phyloP scores from a whole-genome alignment of 2,113 vertebrate genomes.

The Cheirogaleus medius region DNA sequence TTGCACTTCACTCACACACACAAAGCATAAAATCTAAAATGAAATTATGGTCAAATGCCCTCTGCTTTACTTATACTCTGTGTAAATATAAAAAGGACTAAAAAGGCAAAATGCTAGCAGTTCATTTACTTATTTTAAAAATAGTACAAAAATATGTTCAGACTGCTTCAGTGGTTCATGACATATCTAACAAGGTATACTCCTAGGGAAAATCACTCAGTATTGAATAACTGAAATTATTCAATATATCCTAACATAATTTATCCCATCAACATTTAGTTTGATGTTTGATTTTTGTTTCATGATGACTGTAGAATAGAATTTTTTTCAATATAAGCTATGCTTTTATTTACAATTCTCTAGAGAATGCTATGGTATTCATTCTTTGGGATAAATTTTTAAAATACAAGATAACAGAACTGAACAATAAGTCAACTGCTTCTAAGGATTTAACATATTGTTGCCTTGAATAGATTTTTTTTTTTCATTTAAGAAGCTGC shows the following conservation, averaged over 20 bases:
- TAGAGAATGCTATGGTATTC: background rate
- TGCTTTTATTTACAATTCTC: background rate
- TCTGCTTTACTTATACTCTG: background rate
- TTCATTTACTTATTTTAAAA: background rate
- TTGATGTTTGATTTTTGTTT: background rate
- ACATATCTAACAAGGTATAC: background rate
- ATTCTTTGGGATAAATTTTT: background rate
- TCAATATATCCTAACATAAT: background rate
- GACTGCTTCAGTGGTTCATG: background rate
- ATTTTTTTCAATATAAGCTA: background rate
- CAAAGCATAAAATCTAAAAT: slow-evolving; percentile 5
- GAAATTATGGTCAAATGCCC: background rate
- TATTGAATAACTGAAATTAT: background rate
- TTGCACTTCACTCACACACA: background rate
- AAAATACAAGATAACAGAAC: background rate
- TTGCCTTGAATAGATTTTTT: background rate
- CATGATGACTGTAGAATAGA: background rate
- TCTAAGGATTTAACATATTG: background rate
- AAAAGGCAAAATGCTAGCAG: background rate
- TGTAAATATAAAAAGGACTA: background rate
- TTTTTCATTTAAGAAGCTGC: slow-evolving; percentile 24
- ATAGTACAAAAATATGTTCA: background rate
- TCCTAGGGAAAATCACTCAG: background rate
- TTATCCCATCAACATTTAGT: background rate
- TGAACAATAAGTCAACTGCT: background rate